Conservation (phyloP, 2,113 vertebrate genomes). For the Xyrauchen texanus region DNA sequence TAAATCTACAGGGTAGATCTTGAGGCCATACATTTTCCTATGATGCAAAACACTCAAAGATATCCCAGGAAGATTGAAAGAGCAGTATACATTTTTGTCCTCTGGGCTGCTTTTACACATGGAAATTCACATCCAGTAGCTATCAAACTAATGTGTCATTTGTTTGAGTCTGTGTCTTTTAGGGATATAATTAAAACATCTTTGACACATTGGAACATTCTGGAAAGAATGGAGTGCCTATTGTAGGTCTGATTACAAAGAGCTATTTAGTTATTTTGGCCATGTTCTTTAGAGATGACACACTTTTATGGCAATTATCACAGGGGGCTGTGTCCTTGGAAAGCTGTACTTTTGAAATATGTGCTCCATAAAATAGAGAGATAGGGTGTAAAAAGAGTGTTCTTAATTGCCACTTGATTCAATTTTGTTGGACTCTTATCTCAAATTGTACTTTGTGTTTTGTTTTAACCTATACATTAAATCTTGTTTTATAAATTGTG, state of each 20-base stretch:
- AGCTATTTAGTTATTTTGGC: constrained; percentile 29
- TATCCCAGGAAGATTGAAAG: constrained; percentile 53
- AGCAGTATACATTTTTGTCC: constrained; percentile 41
- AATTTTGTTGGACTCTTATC: constrained; percentile 3
- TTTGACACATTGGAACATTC: neutral
- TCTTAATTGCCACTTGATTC: constrained; percentile 40
- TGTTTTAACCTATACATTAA: constrained; percentile 22
- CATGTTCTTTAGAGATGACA: neutral
- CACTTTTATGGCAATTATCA: constrained; percentile 24
- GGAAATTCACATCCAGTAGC: constrained; percentile 6
- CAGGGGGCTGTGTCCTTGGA: constrained; percentile 34
- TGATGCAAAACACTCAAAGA: constrained; percentile 56
- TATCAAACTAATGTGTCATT: constrained; percentile 35
- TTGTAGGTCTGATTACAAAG: constrained; percentile 35
- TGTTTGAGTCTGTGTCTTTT: constrained; percentile 21
- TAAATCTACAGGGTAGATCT: constrained; percentile 52
- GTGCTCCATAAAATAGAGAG: constrained; percentile 36
- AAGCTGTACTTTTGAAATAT: constrained; percentile 40
- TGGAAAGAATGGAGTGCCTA: constrained; percentile 15
- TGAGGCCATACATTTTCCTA: constrained; percentile 44
- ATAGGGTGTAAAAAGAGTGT: constrained; percentile 27
- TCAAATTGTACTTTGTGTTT: constrained; percentile 1
- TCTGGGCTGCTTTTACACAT: constrained; percentile 30
- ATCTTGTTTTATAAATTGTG: constrained; percentile 17
- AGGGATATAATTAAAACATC: constrained; percentile 14